Percentiles rank a stretch among this genome's conserved stretches.
These are phyloP conservation scores for Graphium colonna DNA, from an alignment of 2,888 invertebrate species.

Conservation along the genomic window DNA sequence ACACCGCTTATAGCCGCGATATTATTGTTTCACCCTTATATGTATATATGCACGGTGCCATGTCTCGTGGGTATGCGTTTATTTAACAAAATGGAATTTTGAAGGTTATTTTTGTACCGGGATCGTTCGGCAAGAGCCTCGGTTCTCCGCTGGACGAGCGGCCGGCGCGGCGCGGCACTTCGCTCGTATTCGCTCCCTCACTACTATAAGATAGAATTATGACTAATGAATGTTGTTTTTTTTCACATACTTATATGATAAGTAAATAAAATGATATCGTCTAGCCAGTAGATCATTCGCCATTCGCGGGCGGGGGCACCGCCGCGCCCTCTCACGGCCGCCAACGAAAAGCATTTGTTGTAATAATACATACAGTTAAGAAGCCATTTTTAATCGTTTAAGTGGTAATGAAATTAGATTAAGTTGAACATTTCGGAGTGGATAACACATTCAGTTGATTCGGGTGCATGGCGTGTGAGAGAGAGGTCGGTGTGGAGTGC, in stretches of 20 bases:
- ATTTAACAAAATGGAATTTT: no score
- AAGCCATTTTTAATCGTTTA: conserved; percentile 78
- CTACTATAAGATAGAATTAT: conserved; percentile 60
- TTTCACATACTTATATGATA: conserved; percentile 73
- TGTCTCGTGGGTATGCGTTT: not conserved
- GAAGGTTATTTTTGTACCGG: conserved; percentile 71
- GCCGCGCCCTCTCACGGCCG: conserved; percentile 67
- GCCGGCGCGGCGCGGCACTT: conserved; percentile 33
- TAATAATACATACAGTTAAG: conserved; percentile 69
- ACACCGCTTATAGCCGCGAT: conserved; percentile 62
- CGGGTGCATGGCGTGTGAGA: conserved; percentile 67
- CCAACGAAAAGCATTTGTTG: conserved; percentile 78
- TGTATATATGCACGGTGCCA: conserved; percentile 74
- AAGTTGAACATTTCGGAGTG: conserved; percentile 77
- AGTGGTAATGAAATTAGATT: conserved; percentile 63
- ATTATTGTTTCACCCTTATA: conserved; percentile 50
- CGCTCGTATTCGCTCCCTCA: conserved; percentile 43
- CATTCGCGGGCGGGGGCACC: conserved; percentile 53
- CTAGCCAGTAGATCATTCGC: conserved; percentile 65
- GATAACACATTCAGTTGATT: conserved; percentile 73
- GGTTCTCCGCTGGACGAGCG: no score
- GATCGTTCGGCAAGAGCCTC: conserved; percentile 50
- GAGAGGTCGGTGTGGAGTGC: conserved; percentile 73
- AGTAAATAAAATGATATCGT: conserved; percentile 61
- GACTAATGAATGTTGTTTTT: conserved; percentile 64